Percentiles rank a stretch among this genome's conserved stretches.
These are phyloP conservation scores for Boloria selene DNA, from an alignment of 2,888 invertebrate species.

Conservation along the genomic window DNA sequence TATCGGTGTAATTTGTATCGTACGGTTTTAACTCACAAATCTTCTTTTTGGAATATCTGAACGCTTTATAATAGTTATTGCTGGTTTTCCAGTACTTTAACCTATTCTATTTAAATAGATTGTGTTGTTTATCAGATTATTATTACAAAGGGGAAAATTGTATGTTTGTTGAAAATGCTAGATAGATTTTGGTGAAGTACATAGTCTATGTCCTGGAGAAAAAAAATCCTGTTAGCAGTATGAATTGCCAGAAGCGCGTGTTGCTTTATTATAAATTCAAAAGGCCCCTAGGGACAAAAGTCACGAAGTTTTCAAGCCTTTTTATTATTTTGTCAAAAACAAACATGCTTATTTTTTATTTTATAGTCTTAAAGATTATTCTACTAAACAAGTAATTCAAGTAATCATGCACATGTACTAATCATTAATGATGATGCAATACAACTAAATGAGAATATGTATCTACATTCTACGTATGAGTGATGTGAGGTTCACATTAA, in stretches of 20 bases:
- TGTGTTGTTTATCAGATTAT: background rate
- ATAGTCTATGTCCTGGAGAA: too few species aligned
- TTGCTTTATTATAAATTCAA: too few species aligned
- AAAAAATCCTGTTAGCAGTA: too few species aligned
- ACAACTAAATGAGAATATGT: background rate
- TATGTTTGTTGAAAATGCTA: too few species aligned
- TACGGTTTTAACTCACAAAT: constrained; percentile 41
- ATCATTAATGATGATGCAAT: background rate
- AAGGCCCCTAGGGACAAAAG: too few species aligned
- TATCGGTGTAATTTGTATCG: constrained; percentile 46
- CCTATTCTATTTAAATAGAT: background rate
- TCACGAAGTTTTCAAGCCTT: too few species aligned
- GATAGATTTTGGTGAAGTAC: too few species aligned
- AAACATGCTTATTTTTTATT: too few species aligned
- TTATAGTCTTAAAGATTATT: too few species aligned
- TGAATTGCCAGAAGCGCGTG: too few species aligned
- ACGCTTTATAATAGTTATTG: constrained; percentile 21
- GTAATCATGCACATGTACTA: background rate
- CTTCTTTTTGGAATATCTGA: constrained; percentile 35
- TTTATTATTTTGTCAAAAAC: too few species aligned
- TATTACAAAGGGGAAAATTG: too few species aligned
- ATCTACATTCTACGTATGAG: background rate
- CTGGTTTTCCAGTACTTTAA: background rate
- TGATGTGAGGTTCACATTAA: constrained; percentile 8
- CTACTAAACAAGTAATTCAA: background rate